Evolutionary conservation across 2,888 invertebrate species (phyloP).

Genomic region (Tupiocoris notatus): DNA sequence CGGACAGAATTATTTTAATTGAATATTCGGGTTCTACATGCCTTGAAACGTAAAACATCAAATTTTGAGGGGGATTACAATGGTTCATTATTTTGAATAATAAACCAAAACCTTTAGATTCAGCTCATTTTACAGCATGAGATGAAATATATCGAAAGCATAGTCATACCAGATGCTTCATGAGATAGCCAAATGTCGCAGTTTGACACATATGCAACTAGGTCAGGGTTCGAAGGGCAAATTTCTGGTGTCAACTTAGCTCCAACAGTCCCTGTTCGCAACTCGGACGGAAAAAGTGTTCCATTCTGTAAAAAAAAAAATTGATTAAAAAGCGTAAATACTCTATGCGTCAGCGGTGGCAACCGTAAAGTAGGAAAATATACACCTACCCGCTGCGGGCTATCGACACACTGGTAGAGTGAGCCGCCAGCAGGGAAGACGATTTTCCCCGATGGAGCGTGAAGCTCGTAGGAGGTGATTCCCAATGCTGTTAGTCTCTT

Average conservation of each 20-base stretch:
- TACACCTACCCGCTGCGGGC: constrained; percentile 63
- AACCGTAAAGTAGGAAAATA: too few relatives aligned
- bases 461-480: constrained; percentile 89
- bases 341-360: too few relatives aligned
- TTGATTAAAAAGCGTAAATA: too few relatives aligned
- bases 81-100: too few relatives aligned
- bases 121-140: too few relatives aligned
- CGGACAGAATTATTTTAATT: too few relatives aligned
- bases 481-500: constrained; percentile 91
- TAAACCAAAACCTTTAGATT: too few relatives aligned
- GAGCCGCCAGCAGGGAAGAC: constrained; percentile 89
- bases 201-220: constrained; percentile 86
- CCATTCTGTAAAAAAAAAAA: constrained; percentile 57
- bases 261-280: constrained; percentile 64
- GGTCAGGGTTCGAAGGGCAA: constrained; percentile 73
- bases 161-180: constrained; percentile 57
- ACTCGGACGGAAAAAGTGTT: constrained; percentile 67
- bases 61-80: too few relatives aligned
- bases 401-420: constrained; percentile 80
- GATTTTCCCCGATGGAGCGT: constrained; percentile 75
- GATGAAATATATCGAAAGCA: background rate
- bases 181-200: constrained; percentile 89
- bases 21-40: too few relatives aligned
- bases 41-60: too few relatives aligned
- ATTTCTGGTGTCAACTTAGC: constrained; percentile 78